Base-by-base conservation (phyloP, 2,888 invertebrate species). In the Melipona bicolor region DNA sequence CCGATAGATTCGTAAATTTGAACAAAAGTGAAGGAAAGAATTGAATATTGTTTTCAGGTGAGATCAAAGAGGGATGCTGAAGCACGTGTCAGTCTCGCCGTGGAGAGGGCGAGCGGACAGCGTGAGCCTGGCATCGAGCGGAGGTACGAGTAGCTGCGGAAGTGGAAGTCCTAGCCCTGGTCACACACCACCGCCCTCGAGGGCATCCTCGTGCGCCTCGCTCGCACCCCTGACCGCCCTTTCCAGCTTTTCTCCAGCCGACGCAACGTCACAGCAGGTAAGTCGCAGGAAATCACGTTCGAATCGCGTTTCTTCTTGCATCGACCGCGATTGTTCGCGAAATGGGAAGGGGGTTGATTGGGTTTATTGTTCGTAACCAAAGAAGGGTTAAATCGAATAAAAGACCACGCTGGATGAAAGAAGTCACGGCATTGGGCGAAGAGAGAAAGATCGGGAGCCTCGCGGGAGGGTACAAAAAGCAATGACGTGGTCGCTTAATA, bases 41-140 rank as follows among this genome's bases (percentile, higher is more conserved):
- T 52, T 17, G 21, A 59, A 81, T 73, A 21, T 64, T 81, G 72
- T 24, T 84, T 82, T 21, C 77, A 89, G 89, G 73, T 86, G 80
- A 86, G 73, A 83, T 77, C 27, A 49, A 77, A 81, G 86, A 89
- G 91, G 92, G 95, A 98, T 98, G 98, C 96, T 98, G 96, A 98
- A 98, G 95, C 98, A 98, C 97, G 98, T 98, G 95, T 98, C 98
- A 95, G 97, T 98, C 95, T 98, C 98, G 90, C 98, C 98, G 89
- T 97, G 97, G 95, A 96, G 98, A 95, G 97, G 97, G 92, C 97
- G 98, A 94, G 96, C 97, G 87, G 98, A 98, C 96, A 97, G 97
- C 89, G 96, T 98, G 90, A 97, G 97, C 92, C 95, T 98, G 88
- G 97, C 97, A 90, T 97, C 97, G 72, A 97, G 94, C 89, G 93